Percentiles rank a stretch among this genome's conserved stretches.
Conservation (phyloP, 2,797 vertebrate genomes). For the Micrastur ruficollis region DNA sequence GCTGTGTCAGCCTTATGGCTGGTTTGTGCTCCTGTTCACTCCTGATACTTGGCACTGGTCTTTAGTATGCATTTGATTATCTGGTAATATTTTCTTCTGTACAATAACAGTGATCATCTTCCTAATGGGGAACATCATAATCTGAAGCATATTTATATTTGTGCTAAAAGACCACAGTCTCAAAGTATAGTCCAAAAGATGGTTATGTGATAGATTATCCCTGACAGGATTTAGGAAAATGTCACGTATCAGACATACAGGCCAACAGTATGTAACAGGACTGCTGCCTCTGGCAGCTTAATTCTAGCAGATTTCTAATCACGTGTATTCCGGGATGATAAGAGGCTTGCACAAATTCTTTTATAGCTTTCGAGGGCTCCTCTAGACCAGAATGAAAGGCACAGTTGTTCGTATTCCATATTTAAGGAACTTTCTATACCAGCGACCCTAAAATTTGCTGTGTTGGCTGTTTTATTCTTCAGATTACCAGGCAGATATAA, state of each 20-base stretch:
- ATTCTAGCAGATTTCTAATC: slow-evolving; percentile 26
- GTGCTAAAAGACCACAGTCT: slow-evolving; percentile 1
- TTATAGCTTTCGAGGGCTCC: background rate
- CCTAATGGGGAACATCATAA: background rate
- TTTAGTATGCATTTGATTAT: background rate
- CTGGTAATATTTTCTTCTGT: background rate
- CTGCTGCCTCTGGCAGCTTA: slow-evolving; percentile 33
- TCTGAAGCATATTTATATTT: background rate
- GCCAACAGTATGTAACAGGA: background rate
- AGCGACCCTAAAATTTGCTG: background rate
- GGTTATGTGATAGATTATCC: background rate
- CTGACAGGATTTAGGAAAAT: slow-evolving; percentile 32
- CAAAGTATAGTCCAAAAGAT: slow-evolving; percentile 9
- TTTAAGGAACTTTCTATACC: background rate
- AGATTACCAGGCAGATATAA: background rate
- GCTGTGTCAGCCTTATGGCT: background rate
- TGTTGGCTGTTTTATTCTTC: background rate
- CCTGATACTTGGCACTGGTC: background rate
- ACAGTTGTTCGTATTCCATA: background rate
- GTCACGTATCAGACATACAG: background rate
- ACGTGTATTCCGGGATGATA: background rate
- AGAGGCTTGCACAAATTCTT: slow-evolving; percentile 13
- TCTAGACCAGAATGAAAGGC: background rate
- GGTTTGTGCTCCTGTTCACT: background rate
- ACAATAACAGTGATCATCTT: background rate